Evolutionary conservation across 2,888 invertebrate species (phyloP), one percentile per base, ranked within the genome.

Genomic region (Caenorhabditis sp.): DNA sequence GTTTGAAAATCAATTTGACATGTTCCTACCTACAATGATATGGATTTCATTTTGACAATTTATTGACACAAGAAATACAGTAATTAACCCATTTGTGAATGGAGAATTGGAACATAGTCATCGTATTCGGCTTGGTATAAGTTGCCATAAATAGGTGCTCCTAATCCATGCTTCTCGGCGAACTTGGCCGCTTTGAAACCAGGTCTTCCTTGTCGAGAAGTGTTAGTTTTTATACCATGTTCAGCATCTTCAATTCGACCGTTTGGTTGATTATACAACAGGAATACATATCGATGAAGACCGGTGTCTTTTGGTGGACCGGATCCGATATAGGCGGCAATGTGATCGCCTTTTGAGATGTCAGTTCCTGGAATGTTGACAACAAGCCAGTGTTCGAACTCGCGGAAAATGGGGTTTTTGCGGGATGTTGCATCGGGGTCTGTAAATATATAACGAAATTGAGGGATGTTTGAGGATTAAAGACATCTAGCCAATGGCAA

Each of bases 341-440:
- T 89, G 0, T 91, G 91, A 66, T 94, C 93, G 5, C 95, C 95
- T 2, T 90, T 90, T 0, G 88, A 84, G 1, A 95, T 87, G 80
- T 93, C 90, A 77, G 87, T 89, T 14, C 93, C 94, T 20, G 93
- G 93, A 80, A 96, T 93, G 88, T 95, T 95, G 26, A 91, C 93
- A 0, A 95, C 92, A 3, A 95, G 89, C 95, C 95, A 95, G 89
- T 95, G 95, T 86, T 93, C 93, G 92, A 93, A 94, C 89, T 95
- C 95, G 43, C 94, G 91, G 88, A 92, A 93, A 0, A n/a, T n/a
- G n/a, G n/a, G n/a, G n/a, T n/a, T n/a, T n/a, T n/a, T n/a, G n/a
- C n/a, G n/a, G n/a, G n/a, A n/a, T n/a, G 95, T 95, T 10, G 95
- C 95, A 90, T 95, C 95, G 0, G 95, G 95, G 90, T 96, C 95